Conservation (phyloP, 2,113 vertebrate species). For the Larimichthys crocea region DNA sequence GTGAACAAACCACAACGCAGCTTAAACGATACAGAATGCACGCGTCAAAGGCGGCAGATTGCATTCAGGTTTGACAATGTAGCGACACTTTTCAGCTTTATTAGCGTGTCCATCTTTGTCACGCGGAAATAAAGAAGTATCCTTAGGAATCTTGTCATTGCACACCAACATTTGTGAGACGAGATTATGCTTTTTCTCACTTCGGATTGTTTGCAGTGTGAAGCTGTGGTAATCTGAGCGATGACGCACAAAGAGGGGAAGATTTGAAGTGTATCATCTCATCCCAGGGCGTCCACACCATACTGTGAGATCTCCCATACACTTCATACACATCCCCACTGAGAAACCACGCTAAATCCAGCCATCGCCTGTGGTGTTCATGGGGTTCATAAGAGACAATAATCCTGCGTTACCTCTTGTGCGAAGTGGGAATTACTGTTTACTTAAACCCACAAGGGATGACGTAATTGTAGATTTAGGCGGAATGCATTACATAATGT, state of each 20-base stretch:
- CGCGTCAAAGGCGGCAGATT: slow-evolving; percentile 30
- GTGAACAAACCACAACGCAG: slow-evolving; percentile 50
- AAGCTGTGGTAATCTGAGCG: slow-evolving; percentile 55
- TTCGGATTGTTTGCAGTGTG: slow-evolving; percentile 53
- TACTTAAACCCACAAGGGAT: slow-evolving; percentile 23
- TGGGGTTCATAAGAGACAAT: slow-evolving; percentile 55
- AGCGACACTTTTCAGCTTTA: slow-evolving; percentile 47
- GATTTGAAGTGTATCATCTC: slow-evolving; percentile 62
- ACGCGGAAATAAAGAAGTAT: slow-evolving; percentile 39
- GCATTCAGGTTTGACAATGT: slow-evolving; percentile 27
- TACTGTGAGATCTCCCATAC: slow-evolving; percentile 63
- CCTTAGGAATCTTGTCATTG: slow-evolving; percentile 53
- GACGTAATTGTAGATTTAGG: slow-evolving; percentile 14
- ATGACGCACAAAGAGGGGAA: slow-evolving; percentile 53
- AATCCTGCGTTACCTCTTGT: slow-evolving; percentile 49
- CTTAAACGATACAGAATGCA: slow-evolving; percentile 43
- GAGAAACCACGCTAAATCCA: slow-evolving; percentile 66
- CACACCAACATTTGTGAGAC: slow-evolving; percentile 54
- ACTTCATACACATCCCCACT: slow-evolving; percentile 54
- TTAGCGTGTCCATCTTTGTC: slow-evolving; percentile 62
- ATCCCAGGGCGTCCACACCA: slow-evolving; percentile 60
- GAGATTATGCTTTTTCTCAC: slow-evolving; percentile 39
- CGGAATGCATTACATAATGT: not conserved
- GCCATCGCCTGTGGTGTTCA: slow-evolving; percentile 57
- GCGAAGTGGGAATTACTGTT: slow-evolving; percentile 46